These are phyloP conservation scores for Tribolium madens DNA, from an alignment of 1,140 invertebrate genomes.

Conservation along the genomic window DNA sequence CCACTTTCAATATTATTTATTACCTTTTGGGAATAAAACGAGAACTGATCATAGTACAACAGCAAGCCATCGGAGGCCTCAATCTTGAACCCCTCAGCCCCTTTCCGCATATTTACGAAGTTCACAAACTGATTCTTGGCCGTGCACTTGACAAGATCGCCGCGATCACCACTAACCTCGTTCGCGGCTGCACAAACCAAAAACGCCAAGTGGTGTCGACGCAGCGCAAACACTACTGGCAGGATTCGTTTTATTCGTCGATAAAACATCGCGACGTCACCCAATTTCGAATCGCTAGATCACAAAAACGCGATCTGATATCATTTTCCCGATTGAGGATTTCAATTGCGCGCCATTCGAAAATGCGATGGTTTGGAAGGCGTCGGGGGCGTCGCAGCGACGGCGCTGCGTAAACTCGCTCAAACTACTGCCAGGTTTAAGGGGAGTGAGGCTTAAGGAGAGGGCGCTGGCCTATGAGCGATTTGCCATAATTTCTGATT, in stretches of 20 bases:
- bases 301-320: not conserved
- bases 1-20: conserved; percentile 46
- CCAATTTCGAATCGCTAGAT: not conserved
- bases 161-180: conserved; percentile 5
- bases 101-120: conserved; percentile 1
- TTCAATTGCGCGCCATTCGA: not conserved
- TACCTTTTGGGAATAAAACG: conserved; percentile 84
- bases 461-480: not conserved
- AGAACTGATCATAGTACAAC: conserved; percentile 78
- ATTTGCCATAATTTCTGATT: not conserved
- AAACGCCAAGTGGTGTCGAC: conserved; percentile 46
- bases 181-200: not conserved
- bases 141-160: conserved; percentile 19
- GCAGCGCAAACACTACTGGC: conserved; percentile 47
- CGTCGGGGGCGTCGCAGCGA: not conserved
- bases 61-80: conserved; percentile 66
- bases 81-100: not conserved
- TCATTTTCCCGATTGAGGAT: not conserved
- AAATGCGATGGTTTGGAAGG: not conserved
- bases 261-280: conserved; percentile 34
- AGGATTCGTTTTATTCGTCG: conserved; percentile 16
- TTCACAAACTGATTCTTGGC: not conserved
- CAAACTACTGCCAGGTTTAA: not conserved
- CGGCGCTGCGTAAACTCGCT: too few relatives aligned
- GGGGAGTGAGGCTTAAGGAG: not conserved